Conservation (phyloP, 2,888 invertebrate genomes). For the Pristionchus arcanus region DNA sequence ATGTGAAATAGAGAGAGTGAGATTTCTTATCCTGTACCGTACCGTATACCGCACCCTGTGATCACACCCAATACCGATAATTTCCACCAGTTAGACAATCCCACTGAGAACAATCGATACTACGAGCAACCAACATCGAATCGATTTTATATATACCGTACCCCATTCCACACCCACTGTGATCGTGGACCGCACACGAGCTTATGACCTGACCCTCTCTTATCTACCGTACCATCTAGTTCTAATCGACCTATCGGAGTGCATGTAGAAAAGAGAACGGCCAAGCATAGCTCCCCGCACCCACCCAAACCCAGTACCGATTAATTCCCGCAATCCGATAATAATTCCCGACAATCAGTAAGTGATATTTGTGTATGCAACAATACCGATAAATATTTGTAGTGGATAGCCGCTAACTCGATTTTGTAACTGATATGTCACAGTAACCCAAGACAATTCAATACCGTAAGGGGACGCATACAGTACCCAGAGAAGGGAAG, state of each 20-base stretch:
- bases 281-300: neutral
- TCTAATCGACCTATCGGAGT: neutral
- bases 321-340: neutral
- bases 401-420: too few species aligned
- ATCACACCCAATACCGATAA: neutral
- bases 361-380: neutral
- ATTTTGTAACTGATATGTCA: too few species aligned
- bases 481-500: too few species aligned
- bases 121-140: neutral
- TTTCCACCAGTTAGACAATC: neutral
- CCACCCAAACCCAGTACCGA: neutral
- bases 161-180: slow-evolving; percentile 1
- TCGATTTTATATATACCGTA: neutral
- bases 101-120: neutral
- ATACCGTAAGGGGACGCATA: too few species aligned
- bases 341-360: neutral
- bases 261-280: neutral
- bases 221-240: neutral
- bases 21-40: neutral
- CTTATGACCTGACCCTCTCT: neutral
- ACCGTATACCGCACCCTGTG: neutral
- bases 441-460: too few species aligned
- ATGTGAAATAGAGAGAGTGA: neutral
- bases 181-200: neutral
- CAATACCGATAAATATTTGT: slow-evolving; percentile 2